These are phyloP conservation scores for Stegana nigrithorax DNA, from an alignment of 2,888 invertebrate species.

Conservation along the genomic window DNA sequence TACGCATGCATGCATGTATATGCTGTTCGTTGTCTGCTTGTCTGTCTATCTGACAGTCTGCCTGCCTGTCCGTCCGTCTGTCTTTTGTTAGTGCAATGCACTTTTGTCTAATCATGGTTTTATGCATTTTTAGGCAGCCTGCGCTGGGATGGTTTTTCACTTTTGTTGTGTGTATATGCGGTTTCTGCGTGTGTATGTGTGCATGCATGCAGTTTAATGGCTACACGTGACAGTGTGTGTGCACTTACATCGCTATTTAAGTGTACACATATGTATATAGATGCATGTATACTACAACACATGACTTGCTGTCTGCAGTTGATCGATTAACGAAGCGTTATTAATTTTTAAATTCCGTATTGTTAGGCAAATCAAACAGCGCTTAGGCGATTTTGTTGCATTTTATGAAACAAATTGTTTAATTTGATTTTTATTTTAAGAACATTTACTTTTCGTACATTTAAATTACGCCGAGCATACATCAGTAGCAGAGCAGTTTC, in stretches of 20 bases:
- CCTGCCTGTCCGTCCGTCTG: neutral
- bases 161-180: neutral
- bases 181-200: neutral
- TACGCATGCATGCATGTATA: constrained; percentile 17
- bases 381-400: too few species aligned
- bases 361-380: too few species aligned
- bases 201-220: neutral
- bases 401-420: too few species aligned
- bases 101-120: neutral
- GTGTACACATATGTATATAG: too few species aligned
- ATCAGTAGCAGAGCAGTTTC: too few species aligned
- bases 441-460: too few species aligned
- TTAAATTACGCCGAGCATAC: too few species aligned
- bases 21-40: neutral
- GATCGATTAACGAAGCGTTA: constrained; percentile 1
- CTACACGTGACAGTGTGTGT: neutral
- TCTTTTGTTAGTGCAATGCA: constrained; percentile 1
- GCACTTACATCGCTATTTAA: too few species aligned
- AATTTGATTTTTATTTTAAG: too few species aligned
- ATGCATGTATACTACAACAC: too few species aligned
- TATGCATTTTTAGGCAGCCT: constrained; percentile 8
- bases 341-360: neutral
- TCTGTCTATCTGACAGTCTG: neutral
- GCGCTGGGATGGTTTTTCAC: neutral
- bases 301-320: neutral